Conservation (phyloP, 2,888 invertebrate genomes). For the Chelonus formosanus region DNA sequence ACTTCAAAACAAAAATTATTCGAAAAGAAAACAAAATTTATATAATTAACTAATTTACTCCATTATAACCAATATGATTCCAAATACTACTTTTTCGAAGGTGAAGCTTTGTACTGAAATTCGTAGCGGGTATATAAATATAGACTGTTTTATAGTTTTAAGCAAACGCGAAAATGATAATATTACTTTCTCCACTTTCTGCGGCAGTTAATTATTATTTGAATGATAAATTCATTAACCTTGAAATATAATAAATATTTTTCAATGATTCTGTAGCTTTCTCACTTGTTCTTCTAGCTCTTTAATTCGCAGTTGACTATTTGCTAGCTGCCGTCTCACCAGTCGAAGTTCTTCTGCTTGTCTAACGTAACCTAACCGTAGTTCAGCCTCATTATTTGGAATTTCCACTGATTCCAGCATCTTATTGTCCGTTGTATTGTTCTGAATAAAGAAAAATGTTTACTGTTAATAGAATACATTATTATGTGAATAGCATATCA, state of each 20-base stretch:
- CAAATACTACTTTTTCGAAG: conserved; percentile 13
- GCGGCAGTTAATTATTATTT: not conserved
- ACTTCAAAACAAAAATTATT: conserved; percentile 20
- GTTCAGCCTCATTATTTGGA: conserved; percentile 67
- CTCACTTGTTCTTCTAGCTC: conserved; percentile 82
- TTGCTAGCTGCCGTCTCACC: conserved; percentile 78
- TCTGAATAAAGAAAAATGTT: conserved; percentile 44
- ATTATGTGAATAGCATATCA: too few species aligned
- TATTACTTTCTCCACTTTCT: conserved; percentile 13
- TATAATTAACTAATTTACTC: conserved; percentile 14
- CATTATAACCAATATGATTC: conserved; percentile 18
- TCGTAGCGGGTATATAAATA: conserved; percentile 14
- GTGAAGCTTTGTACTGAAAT: conserved; percentile 30
- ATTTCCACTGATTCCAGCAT: conserved; percentile 54
- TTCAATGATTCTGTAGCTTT: conserved; percentile 67
- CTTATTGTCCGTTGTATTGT: conserved; percentile 57
- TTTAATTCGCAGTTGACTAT: conserved; percentile 81
- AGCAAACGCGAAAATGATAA: conserved; percentile 14
- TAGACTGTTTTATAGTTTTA: conserved; percentile 15
- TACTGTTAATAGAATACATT: too few species aligned
- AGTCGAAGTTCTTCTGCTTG: conserved; percentile 83
- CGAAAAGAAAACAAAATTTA: conserved; percentile 6
- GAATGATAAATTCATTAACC: not conserved
- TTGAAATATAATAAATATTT: conserved; percentile 7
- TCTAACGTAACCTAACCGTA: conserved; percentile 78